Evolutionary conservation across 2,113 vertebrate species (phyloP).

Genomic region (Lutjanus erythropterus): DNA sequence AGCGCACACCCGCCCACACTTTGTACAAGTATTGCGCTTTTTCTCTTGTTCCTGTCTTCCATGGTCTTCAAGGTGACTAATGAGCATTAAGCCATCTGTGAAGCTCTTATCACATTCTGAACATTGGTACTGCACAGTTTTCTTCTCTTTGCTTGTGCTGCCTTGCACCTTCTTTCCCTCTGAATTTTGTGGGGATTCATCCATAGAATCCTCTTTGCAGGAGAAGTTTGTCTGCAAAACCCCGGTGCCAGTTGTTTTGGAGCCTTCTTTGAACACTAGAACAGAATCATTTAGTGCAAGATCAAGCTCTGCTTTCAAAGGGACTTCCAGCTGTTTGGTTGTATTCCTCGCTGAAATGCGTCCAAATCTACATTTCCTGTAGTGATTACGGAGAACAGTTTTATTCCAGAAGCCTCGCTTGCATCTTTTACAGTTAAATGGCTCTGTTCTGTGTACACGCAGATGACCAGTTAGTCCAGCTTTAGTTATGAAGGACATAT

Average conservation of each 20-base stretch:
- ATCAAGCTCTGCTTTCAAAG: conserved; percentile 72
- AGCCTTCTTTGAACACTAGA: conserved; percentile 70
- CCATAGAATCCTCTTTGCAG: conserved; percentile 68
- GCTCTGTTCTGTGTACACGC: conserved; percentile 65
- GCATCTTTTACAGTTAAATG: conserved; percentile 77
- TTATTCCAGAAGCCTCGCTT: conserved; percentile 80
- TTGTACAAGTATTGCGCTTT: conserved; percentile 64
- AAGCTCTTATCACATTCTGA: conserved; percentile 86
- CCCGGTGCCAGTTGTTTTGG: conserved; percentile 72
- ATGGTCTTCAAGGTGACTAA: conserved; percentile 87
- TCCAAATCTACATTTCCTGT: conserved; percentile 75
- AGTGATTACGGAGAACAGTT: conserved; percentile 74
- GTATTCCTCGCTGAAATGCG: not conserved
- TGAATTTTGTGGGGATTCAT: conserved; percentile 14
- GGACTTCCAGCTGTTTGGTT: conserved; percentile 18
- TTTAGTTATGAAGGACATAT: conserved; percentile 69
- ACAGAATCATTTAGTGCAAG: conserved; percentile 64
- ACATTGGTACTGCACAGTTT: conserved; percentile 82
- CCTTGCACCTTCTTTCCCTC: conserved; percentile 16
- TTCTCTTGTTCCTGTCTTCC: conserved; percentile 79
- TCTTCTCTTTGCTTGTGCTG: conserved; percentile 50
- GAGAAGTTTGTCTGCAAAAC: conserved; percentile 79
- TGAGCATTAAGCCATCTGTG: conserved; percentile 84
- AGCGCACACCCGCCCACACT: conserved; percentile 73
- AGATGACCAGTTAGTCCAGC: conserved; percentile 76